Percentiles rank a stretch among this genome's conserved stretches.
These are phyloP conservation scores for Mercenaria mercenaria DNA, from an alignment of 1,140 invertebrate genomes.

Conservation along the genomic window DNA sequence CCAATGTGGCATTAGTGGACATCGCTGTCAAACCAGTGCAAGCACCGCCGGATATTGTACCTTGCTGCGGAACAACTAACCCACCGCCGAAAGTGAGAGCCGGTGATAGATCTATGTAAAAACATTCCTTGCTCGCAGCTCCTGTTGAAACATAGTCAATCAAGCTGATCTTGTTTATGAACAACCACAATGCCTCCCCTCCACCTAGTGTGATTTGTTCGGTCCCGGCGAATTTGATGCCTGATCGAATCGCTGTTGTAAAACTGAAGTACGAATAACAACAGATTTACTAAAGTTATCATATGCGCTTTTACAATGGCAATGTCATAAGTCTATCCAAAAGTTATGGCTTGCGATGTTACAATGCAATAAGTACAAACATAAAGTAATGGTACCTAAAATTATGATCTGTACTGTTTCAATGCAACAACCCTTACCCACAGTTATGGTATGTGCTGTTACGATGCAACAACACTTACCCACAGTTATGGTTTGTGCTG, in stretches of 20 bases:
- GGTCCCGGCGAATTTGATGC: conserved; percentile 67
- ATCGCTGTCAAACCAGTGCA: conserved; percentile 14
- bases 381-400: too few species aligned
- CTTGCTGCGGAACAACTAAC: conserved; percentile 57
- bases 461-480: too few species aligned
- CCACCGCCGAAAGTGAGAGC: conserved; percentile 60
- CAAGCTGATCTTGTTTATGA: conserved; percentile 69
- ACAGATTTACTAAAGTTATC: conserved; percentile 74
- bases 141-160: conserved; percentile 50
- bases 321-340: too few species aligned
- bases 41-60: conserved; percentile 49
- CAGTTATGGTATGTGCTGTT: too few species aligned
- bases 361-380: too few species aligned
- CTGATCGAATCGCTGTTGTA: conserved; percentile 68
- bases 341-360: too few species aligned
- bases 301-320: conserved; percentile 63
- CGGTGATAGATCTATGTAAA: conserved; percentile 65
- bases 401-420: too few species aligned
- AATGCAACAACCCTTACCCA: too few species aligned
- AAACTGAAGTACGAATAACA: conserved; percentile 72
- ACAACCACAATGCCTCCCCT: conserved; percentile 75
- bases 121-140: conserved; percentile 54
- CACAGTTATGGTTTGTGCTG: too few species aligned
- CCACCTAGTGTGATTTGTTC: conserved; percentile 72
- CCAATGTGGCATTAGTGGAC: conserved; percentile 35